A percentile compares a stretch with the other conserved stretches of the same genome.
These are phyloP conservation scores for Chionomys nivalis DNA, from an alignment of 2,113 vertebrate genomes.

Conservation along the genomic window DNA sequence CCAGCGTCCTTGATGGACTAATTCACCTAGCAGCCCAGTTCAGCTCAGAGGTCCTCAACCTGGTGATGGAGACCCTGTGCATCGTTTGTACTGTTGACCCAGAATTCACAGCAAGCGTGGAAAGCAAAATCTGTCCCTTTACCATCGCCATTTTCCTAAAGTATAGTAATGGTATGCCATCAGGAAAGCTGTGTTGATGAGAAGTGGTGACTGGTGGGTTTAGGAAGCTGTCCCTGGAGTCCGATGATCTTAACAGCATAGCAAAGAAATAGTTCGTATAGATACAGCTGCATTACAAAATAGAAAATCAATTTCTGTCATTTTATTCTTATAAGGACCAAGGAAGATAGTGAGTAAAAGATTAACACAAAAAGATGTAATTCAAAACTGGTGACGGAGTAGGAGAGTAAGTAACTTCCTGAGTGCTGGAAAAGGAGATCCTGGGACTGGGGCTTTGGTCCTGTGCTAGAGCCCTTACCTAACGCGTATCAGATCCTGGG, in stretches of 20 bases:
- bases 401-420: not conserved
- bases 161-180: conserved; percentile 94
- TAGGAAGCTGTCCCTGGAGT: not conserved
- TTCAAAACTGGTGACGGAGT: not conserved
- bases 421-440: not conserved
- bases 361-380: not conserved
- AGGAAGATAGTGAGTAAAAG: not conserved
- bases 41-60: conserved; percentile 96
- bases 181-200: not conserved
- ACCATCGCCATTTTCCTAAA: conserved; percentile 98
- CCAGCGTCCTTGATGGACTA: conserved; percentile 95
- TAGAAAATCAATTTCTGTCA: not conserved
- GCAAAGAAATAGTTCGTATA: not conserved
- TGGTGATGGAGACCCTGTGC: conserved; percentile 98
- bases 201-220: not conserved
- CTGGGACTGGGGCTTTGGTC: not conserved
- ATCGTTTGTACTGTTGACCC: conserved; percentile 97
- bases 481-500: not conserved
- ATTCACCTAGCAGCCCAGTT: conserved; percentile 97
- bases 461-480: not conserved
- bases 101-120: conserved; percentile 93
- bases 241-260: not conserved
- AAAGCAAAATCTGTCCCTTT: conserved; percentile 98
- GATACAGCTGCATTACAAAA: not conserved
- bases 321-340: no score